These are phyloP conservation scores for Pandion haliaetus DNA, from an alignment of 2,113 vertebrate genomes.

Conservation along the genomic window DNA sequence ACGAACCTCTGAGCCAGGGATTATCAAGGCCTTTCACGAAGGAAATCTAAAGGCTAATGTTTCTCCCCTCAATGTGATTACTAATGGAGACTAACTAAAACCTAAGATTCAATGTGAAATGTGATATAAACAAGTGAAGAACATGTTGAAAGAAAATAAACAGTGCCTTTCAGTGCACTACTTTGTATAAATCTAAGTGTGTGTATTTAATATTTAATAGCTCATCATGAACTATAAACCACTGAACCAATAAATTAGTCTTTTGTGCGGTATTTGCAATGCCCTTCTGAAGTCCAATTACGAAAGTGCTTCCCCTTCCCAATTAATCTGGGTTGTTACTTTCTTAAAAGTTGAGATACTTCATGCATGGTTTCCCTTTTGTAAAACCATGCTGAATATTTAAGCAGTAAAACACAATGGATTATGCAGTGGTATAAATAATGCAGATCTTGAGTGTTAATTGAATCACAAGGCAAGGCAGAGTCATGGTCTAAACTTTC, in stretches of 20 bases:
- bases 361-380: slow-evolving; percentile 35
- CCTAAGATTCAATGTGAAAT: not conserved
- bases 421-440: slow-evolving; percentile 11
- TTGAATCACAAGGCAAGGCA: slow-evolving; percentile 20
- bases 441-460: slow-evolving; percentile 14
- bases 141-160: not conserved
- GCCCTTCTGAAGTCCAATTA: slow-evolving; percentile 20
- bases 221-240: slow-evolving; percentile 2
- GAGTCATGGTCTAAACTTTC: slow-evolving; percentile 2
- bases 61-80: not conserved
- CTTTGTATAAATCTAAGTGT: not conserved
- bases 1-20: not conserved
- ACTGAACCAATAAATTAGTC: slow-evolving; percentile 33
- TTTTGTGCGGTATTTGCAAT: slow-evolving; percentile 14
- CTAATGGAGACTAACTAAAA: not conserved
- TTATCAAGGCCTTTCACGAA: not conserved
- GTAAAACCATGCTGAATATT: not conserved
- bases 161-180: not conserved
- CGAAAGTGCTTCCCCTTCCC: not conserved
- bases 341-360: slow-evolving; percentile 12
- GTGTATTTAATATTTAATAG: slow-evolving; percentile 32
- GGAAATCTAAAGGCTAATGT: not conserved
- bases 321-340: slow-evolving; percentile 39
- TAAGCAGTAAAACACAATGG: not conserved
- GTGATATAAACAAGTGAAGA: not conserved